Percentiles rank a stretch among this genome's conserved stretches.
Evolutionary conservation across 2,113 vertebrate species (phyloP).

Genomic region (Pituophis catenifer): DNA sequence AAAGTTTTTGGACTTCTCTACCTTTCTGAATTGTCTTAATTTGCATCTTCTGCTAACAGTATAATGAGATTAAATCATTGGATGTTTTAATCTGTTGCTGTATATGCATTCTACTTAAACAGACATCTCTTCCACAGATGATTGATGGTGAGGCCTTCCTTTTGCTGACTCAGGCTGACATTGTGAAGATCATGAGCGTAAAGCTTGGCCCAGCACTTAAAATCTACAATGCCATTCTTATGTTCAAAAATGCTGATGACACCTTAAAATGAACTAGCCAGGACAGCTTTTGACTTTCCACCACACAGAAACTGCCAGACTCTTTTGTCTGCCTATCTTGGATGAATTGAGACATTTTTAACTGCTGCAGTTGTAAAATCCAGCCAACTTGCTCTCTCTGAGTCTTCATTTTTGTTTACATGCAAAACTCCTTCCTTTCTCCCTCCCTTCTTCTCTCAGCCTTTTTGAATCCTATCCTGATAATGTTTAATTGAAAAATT

Average conservation of each 20-base stretch:
- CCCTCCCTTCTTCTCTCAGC: background rate
- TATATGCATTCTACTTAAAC: slow-evolving; percentile 5
- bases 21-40: background rate
- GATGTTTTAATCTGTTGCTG: background rate
- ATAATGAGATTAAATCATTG: background rate
- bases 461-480: slow-evolving; percentile 22
- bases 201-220: slow-evolving; percentile 97
- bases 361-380: slow-evolving; percentile 13
- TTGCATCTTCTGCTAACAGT: background rate
- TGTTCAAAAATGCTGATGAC: slow-evolving; percentile 97
- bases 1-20: background rate
- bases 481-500: slow-evolving; percentile 1
- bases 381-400: background rate
- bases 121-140: slow-evolving; percentile 73
- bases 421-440: slow-evolving; percentile 5
- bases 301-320: slow-evolving; percentile 49
- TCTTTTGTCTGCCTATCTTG: slow-evolving; percentile 22
- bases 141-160: slow-evolving; percentile 97
- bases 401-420: slow-evolving; percentile 22
- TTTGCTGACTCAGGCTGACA: slow-evolving; percentile 94
- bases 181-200: slow-evolving; percentile 98
- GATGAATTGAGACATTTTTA: slow-evolving; percentile 35
- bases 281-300: background rate
- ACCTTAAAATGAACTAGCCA: slow-evolving; percentile 81
- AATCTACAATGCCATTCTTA: slow-evolving; percentile 98